Evolutionary conservation across 2,113 vertebrate genomes (phyloP).

Genomic region (Macroglossus sobrinus): DNA sequence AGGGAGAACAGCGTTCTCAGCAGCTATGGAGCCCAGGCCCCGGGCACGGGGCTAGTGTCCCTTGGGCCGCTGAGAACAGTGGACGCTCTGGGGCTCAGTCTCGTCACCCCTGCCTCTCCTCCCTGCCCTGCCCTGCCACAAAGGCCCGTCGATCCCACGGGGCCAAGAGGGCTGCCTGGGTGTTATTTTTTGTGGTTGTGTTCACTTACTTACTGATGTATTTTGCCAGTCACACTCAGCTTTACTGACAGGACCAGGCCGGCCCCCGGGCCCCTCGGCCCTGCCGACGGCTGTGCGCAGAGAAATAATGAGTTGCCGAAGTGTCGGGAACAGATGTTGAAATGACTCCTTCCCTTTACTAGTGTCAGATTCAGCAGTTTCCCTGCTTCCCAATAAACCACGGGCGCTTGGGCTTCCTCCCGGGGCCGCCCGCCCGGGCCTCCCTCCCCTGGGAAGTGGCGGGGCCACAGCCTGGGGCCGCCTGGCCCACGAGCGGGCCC

Average conservation of each 20-base stretch:
- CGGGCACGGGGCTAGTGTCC: not conserved
- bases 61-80: not conserved
- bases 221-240: conserved; percentile 56
- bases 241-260: conserved; percentile 70
- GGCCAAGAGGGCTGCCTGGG: not conserved
- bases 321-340: conserved; percentile 70
- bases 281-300: not conserved
- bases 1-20: not conserved
- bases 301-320: conserved; percentile 76
- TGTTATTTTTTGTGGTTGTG: not conserved
- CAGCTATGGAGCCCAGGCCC: not conserved
- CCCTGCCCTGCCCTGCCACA: no score
- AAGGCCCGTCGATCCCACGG: not conserved
- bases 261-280: conserved; percentile 50
- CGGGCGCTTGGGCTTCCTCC: not conserved
- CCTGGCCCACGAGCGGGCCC: rapidly evolving
- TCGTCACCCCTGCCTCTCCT: not conserved
- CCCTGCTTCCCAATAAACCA: conserved; percentile 61
- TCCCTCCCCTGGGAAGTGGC: not conserved
- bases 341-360: conserved; percentile 66
- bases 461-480: not conserved
- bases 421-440: not conserved
- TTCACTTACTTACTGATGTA: conserved; percentile 60
- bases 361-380: conserved; percentile 68
- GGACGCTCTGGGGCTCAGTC: rapidly evolving